Percentiles rank a stretch among this genome's conserved stretches.
Conservation (phyloP, 2,113 vertebrate species). For the Hyla sarda region DNA sequence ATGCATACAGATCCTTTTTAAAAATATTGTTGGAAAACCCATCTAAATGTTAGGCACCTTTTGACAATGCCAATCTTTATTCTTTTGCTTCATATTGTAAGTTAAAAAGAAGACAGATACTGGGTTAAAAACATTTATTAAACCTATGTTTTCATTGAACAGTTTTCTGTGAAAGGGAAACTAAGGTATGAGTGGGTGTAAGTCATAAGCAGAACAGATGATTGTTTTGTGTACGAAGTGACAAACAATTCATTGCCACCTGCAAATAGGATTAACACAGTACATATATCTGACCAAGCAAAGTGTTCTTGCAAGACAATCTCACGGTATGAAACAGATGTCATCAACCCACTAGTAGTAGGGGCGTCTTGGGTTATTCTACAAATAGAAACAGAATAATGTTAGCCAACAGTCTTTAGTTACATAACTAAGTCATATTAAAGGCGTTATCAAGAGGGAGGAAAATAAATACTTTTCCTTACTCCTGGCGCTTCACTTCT, state of each 20-base stretch:
- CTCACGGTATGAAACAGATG: conserved; percentile 49
- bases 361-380: conserved; percentile 97
- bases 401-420: background rate
- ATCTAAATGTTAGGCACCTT: too few species aligned
- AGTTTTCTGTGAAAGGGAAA: conserved; percentile 1
- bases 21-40: too few species aligned
- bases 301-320: conserved; percentile 23
- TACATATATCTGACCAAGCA: background rate
- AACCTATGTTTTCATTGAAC: background rate
- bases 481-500: too few species aligned
- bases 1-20: too few species aligned
- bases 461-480: too few species aligned
- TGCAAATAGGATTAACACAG: conserved; percentile 1
- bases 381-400: conserved; percentile 58
- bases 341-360: conserved; percentile 85
- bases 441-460: too few species aligned
- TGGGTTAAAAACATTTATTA: conserved; percentile 54
- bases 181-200: background rate
- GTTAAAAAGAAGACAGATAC: too few species aligned
- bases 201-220: background rate
- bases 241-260: conserved; percentile 19
- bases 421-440: background rate
- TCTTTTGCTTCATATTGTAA: background rate
- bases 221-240: background rate
- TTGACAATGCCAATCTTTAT: background rate